A percentile compares a stretch with the other conserved stretches of the same genome.
Evolutionary conservation across 2,113 vertebrate species (phyloP).

Genomic region (Lamprologus callipterus): DNA sequence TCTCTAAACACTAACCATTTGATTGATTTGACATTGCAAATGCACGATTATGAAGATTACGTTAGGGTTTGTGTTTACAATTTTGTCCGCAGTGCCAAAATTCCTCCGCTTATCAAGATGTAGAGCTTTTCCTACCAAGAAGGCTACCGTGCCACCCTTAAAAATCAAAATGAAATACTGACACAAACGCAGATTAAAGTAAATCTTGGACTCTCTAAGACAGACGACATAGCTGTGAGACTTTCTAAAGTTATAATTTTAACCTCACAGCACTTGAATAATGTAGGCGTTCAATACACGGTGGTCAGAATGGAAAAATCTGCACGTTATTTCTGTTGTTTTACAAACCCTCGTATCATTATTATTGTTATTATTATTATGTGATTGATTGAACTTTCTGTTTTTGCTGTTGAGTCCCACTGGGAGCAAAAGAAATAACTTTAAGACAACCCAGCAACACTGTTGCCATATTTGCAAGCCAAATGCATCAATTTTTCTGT

Average conservation of each 20-base stretch:
- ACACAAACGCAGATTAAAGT: background rate
- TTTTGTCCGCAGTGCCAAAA: background rate
- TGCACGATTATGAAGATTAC: background rate
- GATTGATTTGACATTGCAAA: background rate
- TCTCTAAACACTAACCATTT: background rate
- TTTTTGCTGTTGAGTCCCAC: background rate
- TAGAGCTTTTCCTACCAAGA: background rate
- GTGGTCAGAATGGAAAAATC: background rate
- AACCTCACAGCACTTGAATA: background rate
- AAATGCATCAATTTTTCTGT: background rate
- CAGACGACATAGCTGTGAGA: background rate
- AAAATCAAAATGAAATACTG: background rate
- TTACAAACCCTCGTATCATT: background rate
- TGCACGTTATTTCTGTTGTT: background rate
- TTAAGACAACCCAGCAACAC: background rate
- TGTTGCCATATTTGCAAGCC: background rate
- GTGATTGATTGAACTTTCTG: background rate
- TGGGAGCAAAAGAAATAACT: background rate
- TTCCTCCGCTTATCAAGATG: background rate
- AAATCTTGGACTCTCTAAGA: background rate
- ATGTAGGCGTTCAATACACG: background rate
- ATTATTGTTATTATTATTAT: background rate
- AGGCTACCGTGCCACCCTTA: background rate
- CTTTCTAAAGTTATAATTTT: background rate
- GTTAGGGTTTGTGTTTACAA: background rate